Base-by-base conservation (phyloP, 2,888 invertebrate species). In the Andricus curvator region DNA sequence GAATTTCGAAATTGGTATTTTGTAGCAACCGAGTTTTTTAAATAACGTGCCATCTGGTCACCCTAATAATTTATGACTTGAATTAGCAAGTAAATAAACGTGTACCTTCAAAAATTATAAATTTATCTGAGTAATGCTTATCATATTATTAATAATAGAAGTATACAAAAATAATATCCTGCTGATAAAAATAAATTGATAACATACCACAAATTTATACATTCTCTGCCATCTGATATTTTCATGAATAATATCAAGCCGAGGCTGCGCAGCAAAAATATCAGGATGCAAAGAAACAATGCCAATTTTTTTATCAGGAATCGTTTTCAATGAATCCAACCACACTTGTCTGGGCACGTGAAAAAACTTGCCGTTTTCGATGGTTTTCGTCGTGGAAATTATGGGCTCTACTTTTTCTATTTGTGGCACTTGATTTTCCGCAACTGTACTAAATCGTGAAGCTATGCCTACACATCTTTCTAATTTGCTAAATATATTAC, bases 261-360 rank as follows among this genome's bases (percentile, higher is more conserved):
- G 94, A 0, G 99, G 99, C 87, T 95, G 95, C 0, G 95, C 94
- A 0, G 96, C 98, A 93, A 97, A 99, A 13, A 99, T 94, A 83
- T 96, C 95, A 0, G 99, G 99, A 93, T 99, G 99, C 62, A 99
- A 93, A 90, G 97, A 96, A 51, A 99, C 93, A 1, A 99, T 92
- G 0, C 97, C 98, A n/a, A 98, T 90, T 92, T 97, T 97, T 82
- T 95, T 95, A 88, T 96, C 96, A 84, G 96, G 94, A 25, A 96
- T 93, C 0, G 96, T 95, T 90, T 97, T 96, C 64, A 97, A 91
- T 93, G 96, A 97, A 91, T 97, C 97, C 65, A 98, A 94, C 98
- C 98, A 98, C 76, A 96, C 96, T 93, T 98, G 96, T 15, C 97
- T 94, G 0, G 95, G 95, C 88, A 95, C 94, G 37, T 94, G 93